These are phyloP conservation scores for Stylophora pistillata DNA, from an alignment of 64 coral and sea anemone genomes.

Conservation along the genomic window DNA sequence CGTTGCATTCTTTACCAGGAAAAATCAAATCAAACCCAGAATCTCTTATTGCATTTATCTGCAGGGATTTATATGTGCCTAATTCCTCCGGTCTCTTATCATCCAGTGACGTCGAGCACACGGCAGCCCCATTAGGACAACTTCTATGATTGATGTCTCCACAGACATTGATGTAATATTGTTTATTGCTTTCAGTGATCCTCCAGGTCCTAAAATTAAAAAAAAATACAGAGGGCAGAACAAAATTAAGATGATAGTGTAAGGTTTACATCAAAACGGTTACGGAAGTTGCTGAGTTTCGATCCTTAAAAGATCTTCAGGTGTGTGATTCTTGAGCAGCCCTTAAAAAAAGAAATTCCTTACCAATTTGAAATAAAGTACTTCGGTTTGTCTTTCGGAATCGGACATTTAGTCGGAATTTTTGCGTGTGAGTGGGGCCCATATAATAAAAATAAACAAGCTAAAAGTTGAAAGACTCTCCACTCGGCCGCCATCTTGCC, in stretches of 20 bases:
- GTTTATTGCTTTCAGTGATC: not conserved
- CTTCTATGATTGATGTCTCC: not conserved
- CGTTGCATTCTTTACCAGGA: conserved; percentile 44
- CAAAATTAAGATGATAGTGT: not conserved
- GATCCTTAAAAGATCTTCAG: not conserved
- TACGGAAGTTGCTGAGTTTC: not conserved
- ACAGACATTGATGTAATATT: conserved; percentile 76
- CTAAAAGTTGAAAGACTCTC: conserved; percentile 9
- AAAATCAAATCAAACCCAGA: conserved; percentile 56
- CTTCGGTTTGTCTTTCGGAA: not conserved
- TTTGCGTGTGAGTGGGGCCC: not conserved
- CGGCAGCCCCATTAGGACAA: conserved; percentile 3
- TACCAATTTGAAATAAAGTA: conserved; percentile 2
- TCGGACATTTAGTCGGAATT: conserved; percentile 49
- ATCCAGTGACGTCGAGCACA: conserved; percentile 29
- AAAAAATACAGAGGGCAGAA: not conserved
- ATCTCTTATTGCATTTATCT: not conserved
- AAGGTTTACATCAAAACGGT: not conserved
- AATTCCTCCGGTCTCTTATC: not conserved
- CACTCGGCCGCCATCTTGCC: conserved; percentile 78
- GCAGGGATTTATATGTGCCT: too few relatives aligned
- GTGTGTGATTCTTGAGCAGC: not conserved
- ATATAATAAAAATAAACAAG: conserved; percentile 8
- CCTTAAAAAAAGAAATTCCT: not conserved
- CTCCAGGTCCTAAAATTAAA: conserved; percentile 59